phyloP scores from a whole-genome alignment of 2,797 vertebrate species.

The Pipistrellus pipistrellus region DNA sequence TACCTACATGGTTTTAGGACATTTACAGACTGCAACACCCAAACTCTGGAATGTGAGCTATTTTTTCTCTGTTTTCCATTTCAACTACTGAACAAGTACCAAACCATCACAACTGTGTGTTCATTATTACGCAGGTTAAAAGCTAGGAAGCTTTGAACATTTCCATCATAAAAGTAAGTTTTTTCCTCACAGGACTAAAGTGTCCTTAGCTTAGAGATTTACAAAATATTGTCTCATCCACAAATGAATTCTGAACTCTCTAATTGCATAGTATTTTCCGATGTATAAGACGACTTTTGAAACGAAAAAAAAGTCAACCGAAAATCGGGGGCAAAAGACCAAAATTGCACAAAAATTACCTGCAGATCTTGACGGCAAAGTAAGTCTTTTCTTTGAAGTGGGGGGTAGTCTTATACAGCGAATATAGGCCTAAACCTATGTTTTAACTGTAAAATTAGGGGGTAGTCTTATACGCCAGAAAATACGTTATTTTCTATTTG shows the following conservation, averaged over 20 bases:
- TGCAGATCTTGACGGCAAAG: too few relatives aligned
- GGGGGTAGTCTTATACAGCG: too few relatives aligned
- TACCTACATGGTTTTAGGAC: conserved; percentile 70
- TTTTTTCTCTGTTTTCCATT: conserved; percentile 85
- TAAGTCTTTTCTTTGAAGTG: too few relatives aligned
- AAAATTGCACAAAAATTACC: too few relatives aligned
- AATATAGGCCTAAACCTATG: too few relatives aligned
- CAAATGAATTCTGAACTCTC: background rate
- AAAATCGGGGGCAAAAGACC: too few relatives aligned
- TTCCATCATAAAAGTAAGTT: conserved; percentile 73
- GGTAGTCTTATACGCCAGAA: too few relatives aligned
- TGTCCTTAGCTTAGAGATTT: conserved; percentile 36
- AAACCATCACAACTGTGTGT: conserved; percentile 55
- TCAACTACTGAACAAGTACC: conserved; percentile 78
- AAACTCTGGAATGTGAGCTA: conserved; percentile 78
- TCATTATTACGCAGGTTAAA: conserved; percentile 66
- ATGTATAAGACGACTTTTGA: too few relatives aligned
- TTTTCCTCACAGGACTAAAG: background rate
- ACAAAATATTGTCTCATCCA: conserved; percentile 26
- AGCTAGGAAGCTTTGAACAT: conserved; percentile 58
- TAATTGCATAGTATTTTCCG: background rate
- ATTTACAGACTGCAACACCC: conserved; percentile 83
- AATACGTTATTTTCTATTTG: background rate
- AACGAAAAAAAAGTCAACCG: too few relatives aligned
- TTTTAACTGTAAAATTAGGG: too few relatives aligned